A percentile compares a stretch with the other conserved stretches of the same genome.
These are phyloP conservation scores for Lophochroa leadbeateri DNA, from an alignment of 2,113 vertebrate genomes.

Conservation along the genomic window DNA sequence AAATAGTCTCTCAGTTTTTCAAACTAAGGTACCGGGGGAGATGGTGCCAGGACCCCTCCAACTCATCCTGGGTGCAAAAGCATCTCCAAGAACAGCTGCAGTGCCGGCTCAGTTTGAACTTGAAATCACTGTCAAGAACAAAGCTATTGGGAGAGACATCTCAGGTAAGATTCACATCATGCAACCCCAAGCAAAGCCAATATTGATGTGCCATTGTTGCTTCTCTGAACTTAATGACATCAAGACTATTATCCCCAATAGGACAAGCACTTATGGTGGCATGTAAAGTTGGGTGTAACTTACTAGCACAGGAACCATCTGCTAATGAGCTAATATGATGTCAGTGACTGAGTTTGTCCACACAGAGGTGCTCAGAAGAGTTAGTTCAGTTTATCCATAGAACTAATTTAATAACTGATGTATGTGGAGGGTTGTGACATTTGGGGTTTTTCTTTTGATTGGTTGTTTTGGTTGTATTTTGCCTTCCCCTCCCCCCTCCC, in stretches of 20 bases:
- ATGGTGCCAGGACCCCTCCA: background rate
- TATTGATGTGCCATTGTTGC: too few relatives aligned
- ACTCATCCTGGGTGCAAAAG: background rate
- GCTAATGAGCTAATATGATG: background rate
- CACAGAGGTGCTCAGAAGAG: background rate
- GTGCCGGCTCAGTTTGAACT: background rate
- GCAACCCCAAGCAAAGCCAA: background rate
- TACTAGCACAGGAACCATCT: background rate
- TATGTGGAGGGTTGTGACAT: background rate
- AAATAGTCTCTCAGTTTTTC: background rate
- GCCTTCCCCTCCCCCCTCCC: too few relatives aligned
- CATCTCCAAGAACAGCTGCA: background rate
- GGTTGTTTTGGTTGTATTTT: background rate
- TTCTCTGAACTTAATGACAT: background rate
- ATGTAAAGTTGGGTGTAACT: background rate
- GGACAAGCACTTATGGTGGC: background rate
- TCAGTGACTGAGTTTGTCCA: background rate
- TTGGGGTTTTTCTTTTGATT: background rate
- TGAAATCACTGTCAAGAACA: background rate
- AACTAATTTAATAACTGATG: background rate
- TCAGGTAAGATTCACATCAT: background rate
- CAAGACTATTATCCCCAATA: background rate
- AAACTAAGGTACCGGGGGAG: background rate
- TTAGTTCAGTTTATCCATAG: background rate
- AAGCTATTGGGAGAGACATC: background rate